A percentile compares a stretch with the other conserved stretches of the same genome.
phyloP scores from a whole-genome alignment of 1,140 invertebrate species.

The Paraescarpia echinospica region DNA sequence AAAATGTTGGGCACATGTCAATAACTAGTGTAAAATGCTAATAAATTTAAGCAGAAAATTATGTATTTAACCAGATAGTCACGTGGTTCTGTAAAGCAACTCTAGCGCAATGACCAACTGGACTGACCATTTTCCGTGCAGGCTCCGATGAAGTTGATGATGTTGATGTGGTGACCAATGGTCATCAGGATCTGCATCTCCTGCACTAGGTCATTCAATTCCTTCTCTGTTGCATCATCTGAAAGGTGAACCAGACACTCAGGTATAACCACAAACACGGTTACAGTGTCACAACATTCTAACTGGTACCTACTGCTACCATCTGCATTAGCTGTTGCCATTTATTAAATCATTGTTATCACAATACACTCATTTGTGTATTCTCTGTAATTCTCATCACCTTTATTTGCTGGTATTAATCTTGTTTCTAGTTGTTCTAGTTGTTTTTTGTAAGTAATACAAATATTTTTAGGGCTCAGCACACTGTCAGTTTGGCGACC shows the following conservation, averaged over 20 bases:
- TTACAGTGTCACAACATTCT: neutral
- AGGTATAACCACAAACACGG: neutral
- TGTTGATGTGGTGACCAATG: conserved; percentile 89
- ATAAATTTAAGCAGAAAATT: neutral
- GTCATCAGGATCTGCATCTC: conserved; percentile 98
- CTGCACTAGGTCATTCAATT: conserved; percentile 91
- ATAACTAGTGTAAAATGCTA: too few relatives aligned
- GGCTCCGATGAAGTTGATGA: conserved; percentile 93
- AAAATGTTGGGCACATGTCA: too few relatives aligned
- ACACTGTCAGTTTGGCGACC: too few relatives aligned
- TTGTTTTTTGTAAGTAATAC: too few relatives aligned
- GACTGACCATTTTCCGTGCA: conserved; percentile 68
- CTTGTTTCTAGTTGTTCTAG: too few relatives aligned
- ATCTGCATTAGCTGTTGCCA: neutral
- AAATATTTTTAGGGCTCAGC: too few relatives aligned
- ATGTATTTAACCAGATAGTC: neutral
- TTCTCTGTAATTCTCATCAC: too few relatives aligned
- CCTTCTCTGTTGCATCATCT: conserved; percentile 90
- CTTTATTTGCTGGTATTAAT: neutral
- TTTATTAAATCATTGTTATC: neutral
- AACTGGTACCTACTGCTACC: too few relatives aligned
- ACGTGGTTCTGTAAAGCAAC: too few relatives aligned
- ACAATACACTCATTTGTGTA: too few relatives aligned
- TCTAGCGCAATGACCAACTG: neutral
- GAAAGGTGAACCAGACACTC: conserved; percentile 20